These are phyloP conservation scores for Styela clava DNA, from an alignment of 23 tunicate genomes.

Conservation along the genomic window DNA sequence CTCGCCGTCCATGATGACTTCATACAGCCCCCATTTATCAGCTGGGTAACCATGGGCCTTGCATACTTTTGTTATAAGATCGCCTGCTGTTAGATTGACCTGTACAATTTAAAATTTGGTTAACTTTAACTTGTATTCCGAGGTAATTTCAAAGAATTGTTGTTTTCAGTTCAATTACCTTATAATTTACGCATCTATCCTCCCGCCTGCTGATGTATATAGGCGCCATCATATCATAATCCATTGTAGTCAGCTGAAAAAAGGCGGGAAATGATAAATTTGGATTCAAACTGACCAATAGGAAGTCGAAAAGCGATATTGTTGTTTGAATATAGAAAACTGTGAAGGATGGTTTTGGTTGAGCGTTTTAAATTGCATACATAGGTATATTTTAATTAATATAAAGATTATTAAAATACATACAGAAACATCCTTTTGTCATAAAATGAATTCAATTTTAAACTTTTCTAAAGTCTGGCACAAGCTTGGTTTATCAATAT, in stretches of 20 bases:
- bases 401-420: too few relatives aligned
- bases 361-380: too few relatives aligned
- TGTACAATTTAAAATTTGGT: neutral
- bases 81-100: conserved; percentile 83
- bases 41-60: conserved; percentile 44
- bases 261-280: neutral
- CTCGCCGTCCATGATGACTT: conserved; percentile 65
- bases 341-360: too few relatives aligned
- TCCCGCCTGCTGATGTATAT: conserved; percentile 62
- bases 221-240: conserved; percentile 92
- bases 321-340: too few relatives aligned
- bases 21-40: conserved; percentile 63
- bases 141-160: neutral
- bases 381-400: too few relatives aligned
- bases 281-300: too few relatives aligned
- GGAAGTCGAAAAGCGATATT: too few relatives aligned
- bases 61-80: conserved; percentile 48
- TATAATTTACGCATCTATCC: conserved; percentile 78
- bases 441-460: too few relatives aligned
- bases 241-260: conserved; percentile 66
- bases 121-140: neutral
- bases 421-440: too few relatives aligned
- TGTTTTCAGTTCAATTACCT: conserved; percentile 26
- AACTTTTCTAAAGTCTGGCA: too few relatives aligned
- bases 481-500: too few relatives aligned